phyloP scores from a whole-genome alignment of 2,797 vertebrate species.

The Periparus ater region DNA sequence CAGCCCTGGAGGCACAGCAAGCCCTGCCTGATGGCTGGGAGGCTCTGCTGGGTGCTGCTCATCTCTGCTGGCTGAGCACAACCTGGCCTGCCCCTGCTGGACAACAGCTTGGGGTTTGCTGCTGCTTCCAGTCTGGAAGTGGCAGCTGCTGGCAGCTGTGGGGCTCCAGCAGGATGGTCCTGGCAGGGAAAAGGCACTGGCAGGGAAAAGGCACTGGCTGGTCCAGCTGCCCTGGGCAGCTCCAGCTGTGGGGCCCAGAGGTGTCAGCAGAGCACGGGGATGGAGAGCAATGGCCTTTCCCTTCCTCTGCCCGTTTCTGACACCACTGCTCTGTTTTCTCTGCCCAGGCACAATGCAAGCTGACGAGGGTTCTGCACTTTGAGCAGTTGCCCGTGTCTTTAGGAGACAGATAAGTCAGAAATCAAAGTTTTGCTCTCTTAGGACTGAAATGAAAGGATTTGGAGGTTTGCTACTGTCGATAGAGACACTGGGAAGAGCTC shows the following conservation, averaged over 20 bases:
- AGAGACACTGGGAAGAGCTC: not conserved
- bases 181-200: not conserved
- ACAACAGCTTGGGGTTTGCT: not conserved
- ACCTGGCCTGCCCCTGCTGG: not conserved
- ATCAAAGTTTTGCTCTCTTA: not conserved
- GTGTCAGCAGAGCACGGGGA: not conserved
- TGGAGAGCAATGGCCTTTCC: not conserved
- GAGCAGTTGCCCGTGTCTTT: not conserved
- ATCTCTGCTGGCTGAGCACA: not conserved
- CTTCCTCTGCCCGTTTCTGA: not conserved
- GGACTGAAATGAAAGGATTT: not conserved
- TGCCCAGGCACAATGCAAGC: not conserved
- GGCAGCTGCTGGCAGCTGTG: rapidly evolving
- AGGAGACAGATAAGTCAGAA: not conserved
- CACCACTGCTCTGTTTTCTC: not conserved
- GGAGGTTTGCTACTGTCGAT: not conserved
- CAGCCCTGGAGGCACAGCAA: not conserved
- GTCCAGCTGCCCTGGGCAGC: not conserved
- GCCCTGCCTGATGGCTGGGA: not conserved
- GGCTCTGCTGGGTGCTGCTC: not conserved
- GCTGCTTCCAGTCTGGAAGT: not conserved
- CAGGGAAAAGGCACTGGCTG: not conserved
- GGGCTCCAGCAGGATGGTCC: not conserved
- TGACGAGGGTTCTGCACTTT: not conserved
- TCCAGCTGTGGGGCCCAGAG: not conserved